A percentile compares a stretch with the other conserved stretches of the same genome.
phyloP scores from a whole-genome alignment of 2,797 vertebrate species.

The Micropoecilia bifurca region DNA sequence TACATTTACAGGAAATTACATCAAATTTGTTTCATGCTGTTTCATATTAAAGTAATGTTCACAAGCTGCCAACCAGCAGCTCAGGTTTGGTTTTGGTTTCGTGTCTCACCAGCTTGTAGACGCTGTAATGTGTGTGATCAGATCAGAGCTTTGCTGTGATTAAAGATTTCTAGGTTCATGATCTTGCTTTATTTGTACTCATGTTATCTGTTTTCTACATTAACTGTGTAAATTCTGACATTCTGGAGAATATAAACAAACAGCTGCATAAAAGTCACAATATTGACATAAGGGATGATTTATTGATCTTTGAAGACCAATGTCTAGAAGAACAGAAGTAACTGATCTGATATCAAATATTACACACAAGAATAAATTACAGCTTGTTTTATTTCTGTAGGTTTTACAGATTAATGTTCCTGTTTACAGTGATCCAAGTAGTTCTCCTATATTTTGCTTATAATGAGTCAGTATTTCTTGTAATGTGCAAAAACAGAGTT shows the following conservation, averaged over 20 bases:
- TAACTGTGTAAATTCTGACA: too few relatives aligned
- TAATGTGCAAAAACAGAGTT: background rate
- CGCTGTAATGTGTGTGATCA: background rate
- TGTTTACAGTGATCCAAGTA: background rate
- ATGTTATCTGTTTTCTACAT: too few relatives aligned
- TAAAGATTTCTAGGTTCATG: background rate
- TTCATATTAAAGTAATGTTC: background rate
- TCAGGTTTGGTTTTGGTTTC: background rate
- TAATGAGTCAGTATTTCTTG: background rate
- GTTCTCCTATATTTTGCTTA: background rate
- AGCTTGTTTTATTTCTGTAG: background rate
- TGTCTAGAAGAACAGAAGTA: background rate
- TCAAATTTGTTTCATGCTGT: background rate
- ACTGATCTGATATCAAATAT: background rate
- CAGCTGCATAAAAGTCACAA: too few relatives aligned
- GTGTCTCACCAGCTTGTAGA: background rate
- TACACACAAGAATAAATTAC: background rate
- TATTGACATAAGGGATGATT: too few relatives aligned
- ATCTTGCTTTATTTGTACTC: too few relatives aligned
- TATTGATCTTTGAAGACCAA: too few relatives aligned
- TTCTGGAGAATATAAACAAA: too few relatives aligned
- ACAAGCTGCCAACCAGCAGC: background rate
- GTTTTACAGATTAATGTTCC: background rate
- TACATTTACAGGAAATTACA: background rate
- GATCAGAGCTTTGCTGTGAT: background rate